Evolutionary conservation across 2,113 vertebrate genomes (phyloP), one percentile per base, ranked within the genome.

Genomic region (Oenanthe oenanthe): DNA sequence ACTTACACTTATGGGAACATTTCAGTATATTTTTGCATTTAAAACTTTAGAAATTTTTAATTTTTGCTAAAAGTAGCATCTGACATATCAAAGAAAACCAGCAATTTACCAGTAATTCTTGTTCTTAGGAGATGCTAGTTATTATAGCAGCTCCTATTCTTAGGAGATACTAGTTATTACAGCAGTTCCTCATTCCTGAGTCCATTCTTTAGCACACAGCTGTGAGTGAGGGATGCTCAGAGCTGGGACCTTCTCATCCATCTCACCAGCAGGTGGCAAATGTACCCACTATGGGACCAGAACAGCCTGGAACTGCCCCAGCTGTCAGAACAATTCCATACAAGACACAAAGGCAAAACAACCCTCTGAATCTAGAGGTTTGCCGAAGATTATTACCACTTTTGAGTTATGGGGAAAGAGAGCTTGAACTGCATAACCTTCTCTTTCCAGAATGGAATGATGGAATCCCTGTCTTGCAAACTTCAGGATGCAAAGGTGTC

Each of bases 211-310:
- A 38, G 32, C 13, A 24, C 67, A 92, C 21, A 93, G 74, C 82
- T 62, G 24, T n/a, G 86, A 87, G 89, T 34, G 81, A 85, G 85
- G 71, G 74, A 96, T 85, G 84, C 66, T 85, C 80, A 45, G 71
- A 51, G 45, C 1, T 80, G 63, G 79, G 67, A 88, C 85, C 54
- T 53, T 82, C 79, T 85, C 58, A 75, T 66, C 45, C 70, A 73
- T 85, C 78, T 93, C 92, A 95, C 93, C 94, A 96, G 93, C 92
- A 97, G 95, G 89, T 96, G 94, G 87, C 92, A 94, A 80, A 80
- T 79, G 79, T 48, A 90, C 85, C 85, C 85, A 90, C 85, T 54
- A 22, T 6, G 57, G 87, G 87, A 90, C 82, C 94, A 74, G 63
- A 89, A 88, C 50, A 94, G 84, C 62, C 77, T 76, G 60, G 42